These are phyloP conservation scores for Trissolcus basalis DNA, from an alignment of 1,140 invertebrate genomes.

Conservation along the genomic window DNA sequence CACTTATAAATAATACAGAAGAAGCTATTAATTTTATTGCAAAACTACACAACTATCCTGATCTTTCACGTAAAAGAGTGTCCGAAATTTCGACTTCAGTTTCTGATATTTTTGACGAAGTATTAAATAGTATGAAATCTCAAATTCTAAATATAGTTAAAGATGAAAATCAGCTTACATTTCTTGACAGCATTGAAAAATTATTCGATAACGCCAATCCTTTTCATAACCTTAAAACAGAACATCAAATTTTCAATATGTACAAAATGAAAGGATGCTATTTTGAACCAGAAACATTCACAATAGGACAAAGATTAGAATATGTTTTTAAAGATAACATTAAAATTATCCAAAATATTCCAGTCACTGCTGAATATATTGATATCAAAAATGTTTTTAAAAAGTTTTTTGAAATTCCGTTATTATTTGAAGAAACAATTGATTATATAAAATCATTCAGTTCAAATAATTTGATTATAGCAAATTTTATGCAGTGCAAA, in stretches of 20 bases:
- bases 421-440: constrained; percentile 25
- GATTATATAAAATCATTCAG: constrained; percentile 30
- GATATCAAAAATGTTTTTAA: constrained; percentile 29
- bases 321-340: constrained; percentile 14
- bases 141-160: too few relatives aligned
- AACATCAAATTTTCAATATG: constrained; percentile 22
- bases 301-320: constrained; percentile 40
- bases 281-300: constrained; percentile 28
- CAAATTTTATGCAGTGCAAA: constrained; percentile 61
- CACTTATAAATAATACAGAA: too few relatives aligned
- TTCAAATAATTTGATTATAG: constrained; percentile 33
- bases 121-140: too few relatives aligned
- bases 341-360: constrained; percentile 14
- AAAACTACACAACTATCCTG: too few relatives aligned
- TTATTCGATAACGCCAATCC: not conserved
- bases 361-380: constrained; percentile 42
- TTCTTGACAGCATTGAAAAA: too few relatives aligned
- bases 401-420: constrained; percentile 47
- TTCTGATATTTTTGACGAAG: too few relatives aligned
- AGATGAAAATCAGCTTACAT: too few relatives aligned
- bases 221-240: constrained; percentile 9
- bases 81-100: too few relatives aligned
- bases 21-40: too few relatives aligned
- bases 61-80: too few relatives aligned
- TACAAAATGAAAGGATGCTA: constrained; percentile 26